Evolutionary conservation across 2,113 vertebrate genomes (phyloP), one percentile per base, ranked within the genome.

Genomic region (Scytalopus superciliaris): DNA sequence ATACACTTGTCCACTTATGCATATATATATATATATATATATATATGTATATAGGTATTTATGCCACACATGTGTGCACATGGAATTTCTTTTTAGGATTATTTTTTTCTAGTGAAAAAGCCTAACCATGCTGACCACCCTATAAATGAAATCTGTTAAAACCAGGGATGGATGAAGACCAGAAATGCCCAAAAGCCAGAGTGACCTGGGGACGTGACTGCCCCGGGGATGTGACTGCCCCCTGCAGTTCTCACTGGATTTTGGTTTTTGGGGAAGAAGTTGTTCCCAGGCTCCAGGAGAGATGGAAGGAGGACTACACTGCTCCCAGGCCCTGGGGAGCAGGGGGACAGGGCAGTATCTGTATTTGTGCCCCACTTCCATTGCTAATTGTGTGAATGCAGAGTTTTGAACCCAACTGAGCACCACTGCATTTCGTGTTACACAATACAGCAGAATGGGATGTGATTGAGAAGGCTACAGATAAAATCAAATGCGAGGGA

Each of bases 401-500:
- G 81, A 49, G 83, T 81, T 95, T 87, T 74, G 78, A 97, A 93
- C 75, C 87, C 91, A 97, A 78, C 93, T 72, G 94, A 93, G 92
- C 39, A 40, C 92, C 66, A 85, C 96, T 89, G 91, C 23, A 66
- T 97, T 97, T 96, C 85, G 95, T 95, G 90, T 96, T 96, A 78
- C 94, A 94, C 96, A 96, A 96, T 94, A 31, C 93, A 78, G 94
- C 81, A 97, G 93, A 97, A 96, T 92, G 93, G 69, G 90, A 67
- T 67, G 90, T 4, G 31, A 97, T 79, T 98, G 97, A 98, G 97
- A 97, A 96, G 96, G 70, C 92, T 87, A 76, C 90, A 86, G 97
- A 98, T 97, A 98, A 97, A 97, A 98, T 97, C 97, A 95, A 96
- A 87, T 87, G 91, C 4, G 72, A 97, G 97, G 79, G 81, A 92